phyloP scores from a whole-genome alignment of 1,140 invertebrate genomes.

The Lordiphosa collinella region DNA sequence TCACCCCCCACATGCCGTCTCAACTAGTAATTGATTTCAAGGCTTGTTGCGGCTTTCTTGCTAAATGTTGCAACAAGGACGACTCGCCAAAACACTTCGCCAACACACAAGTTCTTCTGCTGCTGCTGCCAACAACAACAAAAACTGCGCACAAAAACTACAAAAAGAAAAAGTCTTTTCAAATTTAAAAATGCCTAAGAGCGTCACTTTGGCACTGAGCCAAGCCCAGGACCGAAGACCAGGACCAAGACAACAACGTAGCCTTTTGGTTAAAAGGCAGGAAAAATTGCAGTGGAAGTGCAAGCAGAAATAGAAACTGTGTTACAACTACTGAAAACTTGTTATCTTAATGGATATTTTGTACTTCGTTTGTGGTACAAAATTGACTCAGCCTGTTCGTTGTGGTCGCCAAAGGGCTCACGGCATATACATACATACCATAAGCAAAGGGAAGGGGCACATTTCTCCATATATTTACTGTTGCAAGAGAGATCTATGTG shows the following conservation, averaged over 20 bases:
- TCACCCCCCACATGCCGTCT: not conserved
- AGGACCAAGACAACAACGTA: slow-evolving; percentile 42
- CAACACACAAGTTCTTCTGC: not conserved
- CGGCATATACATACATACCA: too few species aligned
- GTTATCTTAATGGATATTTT: slow-evolving; percentile 78
- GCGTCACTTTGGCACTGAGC: slow-evolving; percentile 63
- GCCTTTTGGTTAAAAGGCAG: slow-evolving; percentile 47
- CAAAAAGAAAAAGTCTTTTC: slow-evolving; percentile 49
- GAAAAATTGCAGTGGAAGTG: slow-evolving; percentile 12
- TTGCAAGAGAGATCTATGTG: too few species aligned
- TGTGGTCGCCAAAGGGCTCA: slow-evolving; percentile 12
- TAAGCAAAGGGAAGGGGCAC: too few species aligned
- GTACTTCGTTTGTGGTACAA: slow-evolving; percentile 72
- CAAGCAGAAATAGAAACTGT: slow-evolving; percentile 35
- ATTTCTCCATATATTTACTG: too few species aligned
- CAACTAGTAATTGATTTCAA: slow-evolving; percentile 67
- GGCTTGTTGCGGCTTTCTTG: slow-evolving; percentile 31
- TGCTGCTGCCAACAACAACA: not conserved
- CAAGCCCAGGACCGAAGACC: slow-evolving; percentile 27
- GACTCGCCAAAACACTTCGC: slow-evolving; percentile 13
- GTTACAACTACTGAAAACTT: slow-evolving; percentile 76
- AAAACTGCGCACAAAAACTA: not conserved
- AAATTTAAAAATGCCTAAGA: slow-evolving; percentile 75
- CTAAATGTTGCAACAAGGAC: slow-evolving; percentile 47
- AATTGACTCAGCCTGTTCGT: slow-evolving; percentile 65